Evolutionary conservation across 2,888 invertebrate genomes (phyloP).

Genomic region (Caenorhabditis drosophilae): DNA sequence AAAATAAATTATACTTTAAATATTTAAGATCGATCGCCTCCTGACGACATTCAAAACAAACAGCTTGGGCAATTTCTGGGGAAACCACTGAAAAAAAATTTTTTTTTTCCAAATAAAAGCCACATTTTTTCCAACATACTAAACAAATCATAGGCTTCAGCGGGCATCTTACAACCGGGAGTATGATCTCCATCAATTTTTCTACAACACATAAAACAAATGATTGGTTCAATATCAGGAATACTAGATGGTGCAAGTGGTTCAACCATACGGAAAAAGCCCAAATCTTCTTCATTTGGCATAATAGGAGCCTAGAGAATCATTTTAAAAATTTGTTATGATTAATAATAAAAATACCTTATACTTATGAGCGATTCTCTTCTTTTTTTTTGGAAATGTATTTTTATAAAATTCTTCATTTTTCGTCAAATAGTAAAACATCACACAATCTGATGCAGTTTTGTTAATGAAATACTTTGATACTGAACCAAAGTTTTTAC

Average conservation of each 20-base stretch:
- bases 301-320: slow-evolving; percentile 5
- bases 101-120: not conserved
- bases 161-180: slow-evolving; percentile 15
- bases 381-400: slow-evolving; percentile 15
- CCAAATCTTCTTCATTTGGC: slow-evolving; percentile 26
- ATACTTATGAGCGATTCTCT: slow-evolving; percentile 12
- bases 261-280: slow-evolving; percentile 16
- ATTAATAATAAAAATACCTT: slow-evolving; percentile 10
- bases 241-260: slow-evolving; percentile 1
- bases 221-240: slow-evolving; percentile 3
- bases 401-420: slow-evolving; percentile 25
- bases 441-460: slow-evolving; percentile 18
- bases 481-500: slow-evolving; percentile 26
- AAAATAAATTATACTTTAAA: too few relatives aligned
- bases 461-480: slow-evolving; percentile 26
- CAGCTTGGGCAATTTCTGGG: slow-evolving; percentile 12
- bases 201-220: slow-evolving; percentile 28
- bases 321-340: not conserved
- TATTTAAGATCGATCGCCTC: slow-evolving; percentile 22
- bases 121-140: slow-evolving; percentile 9
- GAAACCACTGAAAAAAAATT: slow-evolving; percentile 11
- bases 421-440: slow-evolving; percentile 31
- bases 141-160: slow-evolving; percentile 26
- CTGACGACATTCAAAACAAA: slow-evolving; percentile 23
- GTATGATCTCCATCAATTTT: slow-evolving; percentile 19